A percentile compares a stretch with the other conserved stretches of the same genome.
These are phyloP conservation scores for Chrysotoxum bicinctum DNA, from an alignment of 2,888 invertebrate species.

Conservation along the genomic window DNA sequence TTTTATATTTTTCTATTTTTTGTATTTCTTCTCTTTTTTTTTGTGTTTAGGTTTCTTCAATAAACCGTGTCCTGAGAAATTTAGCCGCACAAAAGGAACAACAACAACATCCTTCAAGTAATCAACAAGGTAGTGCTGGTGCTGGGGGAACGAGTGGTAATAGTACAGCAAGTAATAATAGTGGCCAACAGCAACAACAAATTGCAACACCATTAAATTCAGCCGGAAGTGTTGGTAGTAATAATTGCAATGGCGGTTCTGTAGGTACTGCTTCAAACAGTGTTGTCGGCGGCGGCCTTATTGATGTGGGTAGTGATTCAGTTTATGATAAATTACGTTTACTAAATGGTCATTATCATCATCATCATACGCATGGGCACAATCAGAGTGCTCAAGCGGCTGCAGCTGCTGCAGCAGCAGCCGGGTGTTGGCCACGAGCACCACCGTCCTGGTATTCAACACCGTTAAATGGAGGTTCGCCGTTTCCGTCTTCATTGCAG, in stretches of 20 bases:
- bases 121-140: slow-evolving; percentile 39
- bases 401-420: slow-evolving; percentile 67
- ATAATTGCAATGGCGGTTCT: slow-evolving; percentile 74
- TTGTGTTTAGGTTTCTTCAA: slow-evolving; percentile 82
- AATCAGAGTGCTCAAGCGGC: slow-evolving; percentile 73
- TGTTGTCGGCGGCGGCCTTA: slow-evolving; percentile 20
- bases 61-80: slow-evolving; percentile 98
- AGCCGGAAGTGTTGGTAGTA: slow-evolving; percentile 77
- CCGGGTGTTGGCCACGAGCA: slow-evolving; percentile 78
- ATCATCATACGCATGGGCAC: slow-evolving; percentile 73
- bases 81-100: slow-evolving; percentile 95
- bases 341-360: slow-evolving; percentile 75
- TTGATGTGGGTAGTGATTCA: slow-evolving; percentile 71
- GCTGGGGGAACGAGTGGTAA: slow-evolving; percentile 61
- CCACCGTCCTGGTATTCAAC: slow-evolving; percentile 80
- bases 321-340: slow-evolving; percentile 80
- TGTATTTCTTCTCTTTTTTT: slow-evolving; percentile 30
- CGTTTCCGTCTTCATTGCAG: slow-evolving; percentile 74
- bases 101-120: slow-evolving; percentile 73
- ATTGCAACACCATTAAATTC: slow-evolving; percentile 79
- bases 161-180: slow-evolving; percentile 41
- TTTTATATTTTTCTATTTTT: slow-evolving; percentile 43
- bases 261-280: slow-evolving; percentile 46
- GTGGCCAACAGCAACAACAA: slow-evolving; percentile 73
- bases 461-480: slow-evolving; percentile 76